Evolutionary conservation across 1,140 invertebrate species (phyloP).

Genomic region (Rhopalosiphum maidis): DNA sequence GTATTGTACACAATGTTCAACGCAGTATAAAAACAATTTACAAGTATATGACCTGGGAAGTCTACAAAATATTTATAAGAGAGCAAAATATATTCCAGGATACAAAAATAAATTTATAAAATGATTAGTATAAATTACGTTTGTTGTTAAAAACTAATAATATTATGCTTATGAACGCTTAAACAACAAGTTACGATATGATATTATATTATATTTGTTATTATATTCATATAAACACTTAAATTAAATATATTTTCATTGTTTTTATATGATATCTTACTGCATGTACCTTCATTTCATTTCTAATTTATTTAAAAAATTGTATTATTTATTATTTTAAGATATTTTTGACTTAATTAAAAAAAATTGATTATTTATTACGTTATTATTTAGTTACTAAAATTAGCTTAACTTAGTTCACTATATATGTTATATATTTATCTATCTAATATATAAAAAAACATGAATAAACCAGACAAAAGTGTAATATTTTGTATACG

Average conservation of each 20-base stretch:
- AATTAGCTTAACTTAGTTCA: background rate
- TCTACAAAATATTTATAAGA: background rate
- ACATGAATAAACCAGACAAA: background rate
- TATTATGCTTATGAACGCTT: background rate
- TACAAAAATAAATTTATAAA: no score
- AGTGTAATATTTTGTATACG: background rate
- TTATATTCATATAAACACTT: background rate
- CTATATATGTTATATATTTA: background rate
- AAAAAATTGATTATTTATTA: background rate
- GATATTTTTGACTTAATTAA: background rate
- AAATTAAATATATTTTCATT: background rate
- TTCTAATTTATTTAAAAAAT: background rate
- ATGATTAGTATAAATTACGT: background rate
- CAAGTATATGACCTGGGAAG: no score
- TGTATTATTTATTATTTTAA: background rate
- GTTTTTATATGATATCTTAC: background rate
- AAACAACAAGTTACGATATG: background rate
- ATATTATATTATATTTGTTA: background rate
- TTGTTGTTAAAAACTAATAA: background rate
- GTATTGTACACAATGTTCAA: no score
- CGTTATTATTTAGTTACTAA: background rate
- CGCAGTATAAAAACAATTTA: no score
- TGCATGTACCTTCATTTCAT: background rate
- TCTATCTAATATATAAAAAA: no score
- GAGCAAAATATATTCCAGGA: background rate